phyloP scores from a whole-genome alignment of 1,140 invertebrate genomes.

The Paralvinella palmiformis region DNA sequence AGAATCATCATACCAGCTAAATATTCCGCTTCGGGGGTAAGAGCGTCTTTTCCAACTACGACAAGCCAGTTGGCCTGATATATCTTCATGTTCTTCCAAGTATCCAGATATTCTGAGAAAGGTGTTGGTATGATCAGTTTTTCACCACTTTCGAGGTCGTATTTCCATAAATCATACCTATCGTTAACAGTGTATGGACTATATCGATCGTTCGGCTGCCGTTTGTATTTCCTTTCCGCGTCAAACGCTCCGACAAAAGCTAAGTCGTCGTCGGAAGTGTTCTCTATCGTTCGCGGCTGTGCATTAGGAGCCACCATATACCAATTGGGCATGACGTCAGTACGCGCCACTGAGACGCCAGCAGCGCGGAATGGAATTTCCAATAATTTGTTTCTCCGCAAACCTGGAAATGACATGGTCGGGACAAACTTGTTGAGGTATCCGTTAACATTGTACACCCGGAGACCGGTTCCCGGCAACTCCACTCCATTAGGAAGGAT shows the following conservation, averaged over 20 bases:
- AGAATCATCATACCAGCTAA: too few relatives aligned
- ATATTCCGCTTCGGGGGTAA: too few relatives aligned
- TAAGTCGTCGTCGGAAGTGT: constrained; percentile 31
- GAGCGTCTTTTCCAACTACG: too few relatives aligned
- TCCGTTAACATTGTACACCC: constrained; percentile 35
- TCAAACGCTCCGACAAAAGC: constrained; percentile 31
- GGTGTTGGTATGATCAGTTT: too few relatives aligned
- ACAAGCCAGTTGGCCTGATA: too few relatives aligned
- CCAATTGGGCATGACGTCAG: constrained; percentile 18
- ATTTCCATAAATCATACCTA: constrained; percentile 1
- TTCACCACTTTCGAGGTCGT: not conserved
- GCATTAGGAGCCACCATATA: constrained; percentile 6
- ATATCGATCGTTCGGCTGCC: constrained; percentile 25
- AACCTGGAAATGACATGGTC: constrained; percentile 24
- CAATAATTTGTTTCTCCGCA: constrained; percentile 33
- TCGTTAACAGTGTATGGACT: constrained; percentile 25
- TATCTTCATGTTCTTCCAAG: too few relatives aligned
- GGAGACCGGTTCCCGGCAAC: constrained; percentile 23
- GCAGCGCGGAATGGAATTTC: not conserved
- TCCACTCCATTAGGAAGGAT: constrained; percentile 16
- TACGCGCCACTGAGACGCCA: not conserved
- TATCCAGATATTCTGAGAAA: too few relatives aligned
- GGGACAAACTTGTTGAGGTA: constrained; percentile 32
- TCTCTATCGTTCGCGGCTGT: constrained; percentile 24
- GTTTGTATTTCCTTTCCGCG: constrained; percentile 10